Evolutionary conservation across 92 coral and sea anemone genomes (phyloP).

Genomic region (Parazoanthus darwini): DNA sequence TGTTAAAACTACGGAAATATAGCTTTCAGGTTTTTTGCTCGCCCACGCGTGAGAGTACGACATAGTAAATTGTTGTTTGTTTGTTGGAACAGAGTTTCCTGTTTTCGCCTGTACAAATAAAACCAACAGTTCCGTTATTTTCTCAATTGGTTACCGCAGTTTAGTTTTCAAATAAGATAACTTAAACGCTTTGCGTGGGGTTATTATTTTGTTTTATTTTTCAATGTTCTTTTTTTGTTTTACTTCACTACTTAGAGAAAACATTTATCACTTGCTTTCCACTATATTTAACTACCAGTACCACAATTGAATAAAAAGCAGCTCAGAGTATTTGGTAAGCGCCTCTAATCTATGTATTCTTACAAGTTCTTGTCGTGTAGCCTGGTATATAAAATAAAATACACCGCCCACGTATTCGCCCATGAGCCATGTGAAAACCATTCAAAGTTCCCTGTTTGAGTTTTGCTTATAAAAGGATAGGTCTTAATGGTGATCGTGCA

Average conservation of each 20-base stretch:
- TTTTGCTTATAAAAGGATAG: too few species aligned
- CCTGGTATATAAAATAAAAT: too few species aligned
- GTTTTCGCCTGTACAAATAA: constrained; percentile 14
- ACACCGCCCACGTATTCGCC: not conserved
- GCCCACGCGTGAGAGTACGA: constrained; percentile 10
- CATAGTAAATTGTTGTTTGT: not conserved
- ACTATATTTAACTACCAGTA: not conserved
- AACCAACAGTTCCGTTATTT: not conserved
- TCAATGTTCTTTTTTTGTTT: not conserved
- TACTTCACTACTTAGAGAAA: not conserved
- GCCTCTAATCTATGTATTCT: not conserved
- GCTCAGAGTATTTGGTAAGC: not conserved
- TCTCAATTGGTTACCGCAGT: not conserved
- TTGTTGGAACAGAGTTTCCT: constrained; percentile 4
- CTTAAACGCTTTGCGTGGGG: not conserved
- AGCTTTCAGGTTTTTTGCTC: not conserved
- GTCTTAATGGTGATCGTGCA: too few species aligned
- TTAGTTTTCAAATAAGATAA: not conserved
- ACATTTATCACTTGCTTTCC: not conserved
- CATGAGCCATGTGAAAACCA: not conserved
- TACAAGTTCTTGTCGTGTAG: not conserved
- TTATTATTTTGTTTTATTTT: not conserved
- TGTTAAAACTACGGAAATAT: constrained; percentile 1
- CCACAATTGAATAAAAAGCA: not conserved
- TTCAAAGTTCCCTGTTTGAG: not conserved